Base-by-base conservation (phyloP, 2,888 invertebrate species). In the Himalopsyche japonica region DNA sequence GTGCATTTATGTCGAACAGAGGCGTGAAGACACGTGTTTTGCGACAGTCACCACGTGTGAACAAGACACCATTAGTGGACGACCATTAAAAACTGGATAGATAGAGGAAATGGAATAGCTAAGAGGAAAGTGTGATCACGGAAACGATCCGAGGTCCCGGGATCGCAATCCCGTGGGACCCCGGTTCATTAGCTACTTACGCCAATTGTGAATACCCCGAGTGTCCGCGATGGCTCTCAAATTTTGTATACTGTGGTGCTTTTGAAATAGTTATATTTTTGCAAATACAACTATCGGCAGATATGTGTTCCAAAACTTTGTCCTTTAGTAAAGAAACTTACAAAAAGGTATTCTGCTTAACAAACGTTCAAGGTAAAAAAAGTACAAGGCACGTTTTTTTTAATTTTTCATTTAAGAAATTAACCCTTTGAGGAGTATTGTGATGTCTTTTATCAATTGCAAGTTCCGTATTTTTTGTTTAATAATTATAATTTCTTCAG, bases 151-250 rank as follows among this genome's bases (percentile, higher is more conserved):
- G 83, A 79, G 81, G 43, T 43, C 79, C 78, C 83, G 82, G 57
- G 81, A 57, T 32, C 78, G 27, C 80, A 80, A 76, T 84, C 86
- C 84, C 86, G 86, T 86, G 86, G 82, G 86, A 86, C 86, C 78
- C 32, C 47, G 43, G 82, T 84, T 86, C 86, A 86, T 86, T 86
- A 86, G 82, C 49, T 78, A 79, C 43, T 43, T 15, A 24, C 57
- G 57, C 20, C 57, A 24, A 57, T 57, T 48, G 76, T 83, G 48
- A 18, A 32, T 34, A 32, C 78, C 57, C 34, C 47, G 10, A 32
- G 30, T 32, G 15, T 77, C 27, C 20, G 37, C 10, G 76, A n/a
- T 10, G 47, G 4, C 79, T 79, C 37, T 37, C 32, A 49, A 81
- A 81, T 76, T 80, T 20, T 64, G 37, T 18, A 30, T 6, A 18